A percentile compares a stretch with the other conserved stretches of the same genome.
Conservation (phyloP, 2,797 vertebrate species). For the Champsocephalus esox region DNA sequence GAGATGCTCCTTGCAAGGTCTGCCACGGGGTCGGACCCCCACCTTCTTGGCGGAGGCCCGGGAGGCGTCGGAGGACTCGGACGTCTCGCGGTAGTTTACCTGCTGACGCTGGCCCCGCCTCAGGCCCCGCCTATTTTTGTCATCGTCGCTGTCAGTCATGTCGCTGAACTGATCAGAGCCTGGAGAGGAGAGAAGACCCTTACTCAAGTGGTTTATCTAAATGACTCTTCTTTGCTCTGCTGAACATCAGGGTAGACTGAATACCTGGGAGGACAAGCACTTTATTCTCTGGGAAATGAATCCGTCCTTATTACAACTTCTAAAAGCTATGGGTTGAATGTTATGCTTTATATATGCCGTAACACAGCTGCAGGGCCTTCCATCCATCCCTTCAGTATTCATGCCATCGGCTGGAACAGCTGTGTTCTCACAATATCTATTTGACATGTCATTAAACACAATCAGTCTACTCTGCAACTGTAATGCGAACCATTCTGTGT, state of each 20-base stretch:
- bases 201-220: not conserved
- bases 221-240: not conserved
- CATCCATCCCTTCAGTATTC: not conserved
- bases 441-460: not conserved
- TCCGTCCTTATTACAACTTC: too few species aligned
- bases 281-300: too few species aligned
- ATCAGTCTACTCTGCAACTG: not conserved
- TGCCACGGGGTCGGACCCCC: constrained; percentile 79
- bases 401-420: not conserved
- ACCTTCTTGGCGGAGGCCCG: constrained; percentile 77
- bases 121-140: constrained; percentile 91
- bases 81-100: constrained; percentile 98
- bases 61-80: constrained; percentile 92
- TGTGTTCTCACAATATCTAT: not conserved
- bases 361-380: not conserved
- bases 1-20: constrained; percentile 86
- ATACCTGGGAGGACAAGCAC: not conserved
- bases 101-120: constrained; percentile 92
- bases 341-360: not conserved
- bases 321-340: not conserved
- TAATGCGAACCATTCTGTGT: not conserved
- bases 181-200: constrained; percentile 57
- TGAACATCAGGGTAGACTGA: not conserved
- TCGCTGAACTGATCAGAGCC: constrained; percentile 92
- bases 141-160: constrained; percentile 90